Percentiles rank a stretch among this genome's conserved stretches.
These are phyloP conservation scores for Hippopotamyrus pictus DNA, from an alignment of 2,797 vertebrate species.

Conservation along the genomic window DNA sequence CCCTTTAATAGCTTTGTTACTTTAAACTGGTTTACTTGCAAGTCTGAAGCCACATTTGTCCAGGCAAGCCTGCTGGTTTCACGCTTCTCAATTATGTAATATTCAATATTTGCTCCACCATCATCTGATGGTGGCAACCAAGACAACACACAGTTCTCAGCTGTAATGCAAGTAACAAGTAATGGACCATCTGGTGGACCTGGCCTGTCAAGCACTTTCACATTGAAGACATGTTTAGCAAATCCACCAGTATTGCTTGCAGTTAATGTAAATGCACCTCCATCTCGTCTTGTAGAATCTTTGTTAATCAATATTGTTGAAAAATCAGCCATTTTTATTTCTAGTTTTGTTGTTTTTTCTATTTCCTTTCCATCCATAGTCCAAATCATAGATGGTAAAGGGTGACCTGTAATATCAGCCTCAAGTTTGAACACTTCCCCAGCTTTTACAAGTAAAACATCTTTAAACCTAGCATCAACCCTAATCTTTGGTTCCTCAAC, in stretches of 20 bases:
- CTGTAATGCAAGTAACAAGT: conserved; percentile 74
- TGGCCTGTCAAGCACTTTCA: conserved; percentile 93
- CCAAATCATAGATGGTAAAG: conserved; percentile 87
- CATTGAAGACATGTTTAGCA: conserved; percentile 91
- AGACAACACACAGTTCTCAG: conserved; percentile 83
- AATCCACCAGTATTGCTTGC: conserved; percentile 93
- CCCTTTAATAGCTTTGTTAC: conserved; percentile 91
- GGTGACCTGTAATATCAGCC: conserved; percentile 89
- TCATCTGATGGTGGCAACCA: conserved; percentile 88
- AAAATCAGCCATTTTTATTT: conserved; percentile 83
- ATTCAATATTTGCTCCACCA: conserved; percentile 87
- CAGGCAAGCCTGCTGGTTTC: conserved; percentile 95
- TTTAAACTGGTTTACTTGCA: conserved; percentile 76
- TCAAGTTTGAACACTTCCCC: conserved; percentile 91
- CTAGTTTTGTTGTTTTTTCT: conserved; percentile 83
- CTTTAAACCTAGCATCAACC: conserved; percentile 90
- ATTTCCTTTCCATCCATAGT: conserved; percentile 91
- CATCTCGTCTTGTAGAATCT: conserved; percentile 83
- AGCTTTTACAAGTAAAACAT: conserved; percentile 80
- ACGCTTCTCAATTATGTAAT: conserved; percentile 90
- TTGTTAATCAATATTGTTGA: conserved; percentile 82
- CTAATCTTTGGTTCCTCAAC: conserved; percentile 88
- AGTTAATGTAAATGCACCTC: conserved; percentile 85
- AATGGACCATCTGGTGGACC: conserved; percentile 88
- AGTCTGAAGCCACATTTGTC: conserved; percentile 80